Evolutionary conservation across 2,113 vertebrate species (phyloP), one percentile per base, ranked within the genome.

Genomic region (Bubalus kerabau): DNA sequence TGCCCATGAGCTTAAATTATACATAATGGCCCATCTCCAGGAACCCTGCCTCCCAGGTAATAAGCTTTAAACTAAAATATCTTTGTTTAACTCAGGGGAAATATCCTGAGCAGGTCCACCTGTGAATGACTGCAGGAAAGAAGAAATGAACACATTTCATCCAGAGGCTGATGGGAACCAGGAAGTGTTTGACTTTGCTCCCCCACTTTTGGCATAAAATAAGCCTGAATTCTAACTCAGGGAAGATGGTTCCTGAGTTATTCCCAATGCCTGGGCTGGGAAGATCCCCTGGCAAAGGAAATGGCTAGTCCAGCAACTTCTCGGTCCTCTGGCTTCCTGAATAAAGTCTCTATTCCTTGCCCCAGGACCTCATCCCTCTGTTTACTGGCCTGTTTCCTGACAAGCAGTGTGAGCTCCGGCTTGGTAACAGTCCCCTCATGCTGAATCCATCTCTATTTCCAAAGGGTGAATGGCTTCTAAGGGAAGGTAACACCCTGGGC

Each of bases 401-500:
- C 3, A 36, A 84, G 52, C 32, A 36, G 12, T 56, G 32, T 3
- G 13, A 26, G 4, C 52, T 40, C 54, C 1, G 7, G 14, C 52
- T 56, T 24, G 13, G 81, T 40, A 40, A 26, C 12, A 26, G n/a
- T 84, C 76, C 56, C 62, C 24, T 88, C 0, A 0, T 2, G 13
- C 7, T 4, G 1, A 1, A 74, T 81, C 82, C 6, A 0, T 7
- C 54, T 82, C 7, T 76, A 95, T 83, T 96, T 52, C 64, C 32
- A 0, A 13, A 59, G 59, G 16, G 60, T 60, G 76, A 91, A 56
- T n/a, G 24, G 4, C 46, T 8, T 24, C 48, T 80, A 64, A 28
- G 62, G 88, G 16, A 50, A 24, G 21, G 52, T 40, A 56, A 56
- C 52, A 36, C 12, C 0, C 26, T n/a, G 86, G 15, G 0, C 0